Conservation (phyloP, 64 coral and sea anemone species). For the Stylophora pistillata region DNA sequence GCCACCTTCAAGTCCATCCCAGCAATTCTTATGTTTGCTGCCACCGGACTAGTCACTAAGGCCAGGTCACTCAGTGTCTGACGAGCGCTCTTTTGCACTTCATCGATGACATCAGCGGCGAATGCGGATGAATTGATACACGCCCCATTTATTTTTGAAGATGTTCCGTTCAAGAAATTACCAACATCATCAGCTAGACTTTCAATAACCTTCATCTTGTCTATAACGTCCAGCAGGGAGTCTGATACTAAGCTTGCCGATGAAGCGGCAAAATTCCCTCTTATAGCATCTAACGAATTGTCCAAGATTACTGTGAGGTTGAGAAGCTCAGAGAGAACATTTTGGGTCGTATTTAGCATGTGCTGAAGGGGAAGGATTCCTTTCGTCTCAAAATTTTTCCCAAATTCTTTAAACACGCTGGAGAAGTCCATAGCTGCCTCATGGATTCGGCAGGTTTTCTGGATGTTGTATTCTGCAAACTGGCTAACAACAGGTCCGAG, state of each 20-base stretch:
- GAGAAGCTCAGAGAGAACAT: slow-evolving; percentile 46
- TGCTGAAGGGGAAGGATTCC: slow-evolving; percentile 27
- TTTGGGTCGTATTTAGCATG: slow-evolving; percentile 43
- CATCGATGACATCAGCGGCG: slow-evolving; percentile 72
- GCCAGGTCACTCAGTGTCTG: slow-evolving; percentile 58
- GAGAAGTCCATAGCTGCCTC: slow-evolving; percentile 51
- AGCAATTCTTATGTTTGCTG: slow-evolving; percentile 43
- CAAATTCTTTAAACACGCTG: slow-evolving; percentile 62
- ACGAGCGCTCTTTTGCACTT: slow-evolving; percentile 62
- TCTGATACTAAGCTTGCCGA: slow-evolving; percentile 63
- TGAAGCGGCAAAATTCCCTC: slow-evolving; percentile 67
- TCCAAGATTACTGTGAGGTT: slow-evolving; percentile 71
- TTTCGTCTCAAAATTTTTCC: slow-evolving; percentile 65
- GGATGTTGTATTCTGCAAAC: slow-evolving; percentile 40
- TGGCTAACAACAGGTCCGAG: slow-evolving; percentile 37
- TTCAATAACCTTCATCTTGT: slow-evolving; percentile 54
- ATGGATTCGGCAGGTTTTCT: slow-evolving; percentile 57
- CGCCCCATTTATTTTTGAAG: slow-evolving; percentile 55
- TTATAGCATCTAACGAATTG: slow-evolving; percentile 65
- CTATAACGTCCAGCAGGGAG: slow-evolving; percentile 62
- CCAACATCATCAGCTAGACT: slow-evolving; percentile 53
- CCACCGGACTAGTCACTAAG: slow-evolving; percentile 77
- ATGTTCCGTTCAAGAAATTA: slow-evolving; percentile 76
- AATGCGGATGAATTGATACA: slow-evolving; percentile 74
- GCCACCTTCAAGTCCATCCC: slow-evolving; percentile 66